Evolutionary conservation across 2,888 invertebrate species (phyloP), one percentile per base, ranked within the genome.

Genomic region (Lymantria dispar): DNA sequence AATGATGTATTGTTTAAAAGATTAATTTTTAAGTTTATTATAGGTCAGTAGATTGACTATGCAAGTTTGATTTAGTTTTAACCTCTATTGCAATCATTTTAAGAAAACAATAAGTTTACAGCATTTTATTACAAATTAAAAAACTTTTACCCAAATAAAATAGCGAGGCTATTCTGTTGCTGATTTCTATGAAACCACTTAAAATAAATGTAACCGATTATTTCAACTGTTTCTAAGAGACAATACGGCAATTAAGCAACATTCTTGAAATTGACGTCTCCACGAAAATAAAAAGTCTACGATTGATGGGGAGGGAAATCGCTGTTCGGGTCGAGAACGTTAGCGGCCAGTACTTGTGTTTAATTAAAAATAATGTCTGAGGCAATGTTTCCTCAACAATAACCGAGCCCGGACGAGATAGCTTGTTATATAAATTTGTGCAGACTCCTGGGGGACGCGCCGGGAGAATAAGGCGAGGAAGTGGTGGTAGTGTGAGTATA

Each of bases 391-490:
- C 74, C 82, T 77, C 83, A 80, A 87, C 89, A 88, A 89, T 87
- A 88, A 85, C 87, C 80, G 81, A 79, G 85, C 81, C 85, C 78
- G 81, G 85, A 78, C 81, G 85, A 87, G 87, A 90, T 88, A 83
- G 89, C 86, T 88, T 90, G 91, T 90, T 90, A 90, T 87, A 90
- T 91, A 90, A 90, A 89, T 90, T 90, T 89, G 86, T 85, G 84
- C 78, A 81, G 83, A 78, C 80, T 89, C 89, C 88, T 87, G 78
- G 83, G 88, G 88, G 90, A 87, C 83, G 85, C 72, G 79, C 68
- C 77, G 86, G 84, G 85, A 81, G 84, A 81, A 78, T 81, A 85
- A 86, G 86, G 87, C 83, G 85, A 85, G 85, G 84, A 77, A 83
- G 83, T 79, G 77, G 79, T 79, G 81, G 87, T 85, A 87, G 90